A percentile compares a stretch with the other conserved stretches of the same genome.
These are phyloP conservation scores for Leptinotarsa texana DNA, from an alignment of 1,140 invertebrate genomes.

Conservation along the genomic window DNA sequence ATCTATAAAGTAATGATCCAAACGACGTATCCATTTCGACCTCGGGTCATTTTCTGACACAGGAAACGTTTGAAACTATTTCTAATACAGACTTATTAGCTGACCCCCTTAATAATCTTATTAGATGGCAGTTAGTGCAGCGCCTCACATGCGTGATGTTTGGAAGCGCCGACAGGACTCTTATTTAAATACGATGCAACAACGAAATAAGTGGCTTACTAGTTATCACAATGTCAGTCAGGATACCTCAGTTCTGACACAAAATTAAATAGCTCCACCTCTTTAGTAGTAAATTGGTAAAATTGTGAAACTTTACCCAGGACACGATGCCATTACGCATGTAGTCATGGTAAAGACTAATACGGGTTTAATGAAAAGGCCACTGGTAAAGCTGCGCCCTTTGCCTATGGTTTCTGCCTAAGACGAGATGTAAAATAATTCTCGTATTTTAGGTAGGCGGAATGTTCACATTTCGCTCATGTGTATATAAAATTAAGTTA, in stretches of 20 bases:
- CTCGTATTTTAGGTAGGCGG: too few relatives aligned
- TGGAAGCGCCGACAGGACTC: background rate
- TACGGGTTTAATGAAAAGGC: background rate
- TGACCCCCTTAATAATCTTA: background rate
- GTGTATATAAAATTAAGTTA: too few relatives aligned
- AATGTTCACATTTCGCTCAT: too few relatives aligned
- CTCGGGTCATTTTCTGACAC: slow-evolving; percentile 1
- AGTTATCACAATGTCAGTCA: background rate
- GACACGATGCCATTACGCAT: background rate
- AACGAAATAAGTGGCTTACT: background rate
- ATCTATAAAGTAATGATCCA: background rate
- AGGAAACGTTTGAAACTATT: background rate
- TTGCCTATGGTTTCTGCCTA: too few relatives aligned
- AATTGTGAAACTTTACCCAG: background rate
- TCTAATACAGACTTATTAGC: background rate
- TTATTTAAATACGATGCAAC: background rate
- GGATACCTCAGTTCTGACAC: background rate
- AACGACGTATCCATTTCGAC: background rate
- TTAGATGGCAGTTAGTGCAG: background rate
- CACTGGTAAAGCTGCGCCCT: background rate
- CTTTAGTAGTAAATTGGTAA: background rate
- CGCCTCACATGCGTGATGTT: background rate
- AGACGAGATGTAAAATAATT: too few relatives aligned
- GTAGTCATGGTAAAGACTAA: background rate
- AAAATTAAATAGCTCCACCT: background rate